Evolutionary conservation across 2,797 vertebrate genomes (phyloP).

Genomic region (Parambassis ranga): DNA sequence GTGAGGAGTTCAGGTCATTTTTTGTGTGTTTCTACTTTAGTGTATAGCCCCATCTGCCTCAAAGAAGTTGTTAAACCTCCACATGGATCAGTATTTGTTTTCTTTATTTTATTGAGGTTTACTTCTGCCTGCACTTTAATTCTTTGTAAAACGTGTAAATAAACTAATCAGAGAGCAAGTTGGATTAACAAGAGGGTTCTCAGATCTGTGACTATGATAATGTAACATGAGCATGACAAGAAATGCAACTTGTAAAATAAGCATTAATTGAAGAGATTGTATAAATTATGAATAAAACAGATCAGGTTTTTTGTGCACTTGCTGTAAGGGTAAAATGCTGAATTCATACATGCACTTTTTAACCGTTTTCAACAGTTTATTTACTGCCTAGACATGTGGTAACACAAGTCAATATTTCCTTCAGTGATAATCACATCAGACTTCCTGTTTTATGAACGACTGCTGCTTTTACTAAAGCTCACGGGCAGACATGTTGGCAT

Average conservation of each 20-base stretch:
- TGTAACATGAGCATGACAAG: not conserved
- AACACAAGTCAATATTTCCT: no score
- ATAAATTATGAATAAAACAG: constrained; percentile 30
- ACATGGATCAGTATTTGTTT: not conserved
- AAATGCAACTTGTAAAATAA: constrained; percentile 17
- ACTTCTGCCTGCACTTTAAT: constrained; percentile 65
- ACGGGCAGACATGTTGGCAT: no score
- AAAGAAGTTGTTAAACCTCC: not conserved
- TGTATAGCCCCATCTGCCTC: not conserved
- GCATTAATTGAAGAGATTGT: constrained; percentile 19
- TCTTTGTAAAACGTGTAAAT: not conserved
- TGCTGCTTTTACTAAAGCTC: not conserved
- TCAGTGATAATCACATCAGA: not conserved
- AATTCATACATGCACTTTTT: no score
- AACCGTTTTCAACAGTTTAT: not conserved
- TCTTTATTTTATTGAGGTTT: not conserved
- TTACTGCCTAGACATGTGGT: no score
- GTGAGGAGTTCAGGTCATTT: not conserved
- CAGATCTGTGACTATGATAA: not conserved
- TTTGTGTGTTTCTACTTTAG: not conserved
- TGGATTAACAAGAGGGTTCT: not conserved
- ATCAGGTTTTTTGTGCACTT: no score
- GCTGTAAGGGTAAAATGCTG: no score
- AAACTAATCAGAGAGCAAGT: not conserved
- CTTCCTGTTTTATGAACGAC: not conserved